These are phyloP conservation scores for Riptortus pedestris DNA, from an alignment of 1,140 invertebrate species.

Conservation along the genomic window DNA sequence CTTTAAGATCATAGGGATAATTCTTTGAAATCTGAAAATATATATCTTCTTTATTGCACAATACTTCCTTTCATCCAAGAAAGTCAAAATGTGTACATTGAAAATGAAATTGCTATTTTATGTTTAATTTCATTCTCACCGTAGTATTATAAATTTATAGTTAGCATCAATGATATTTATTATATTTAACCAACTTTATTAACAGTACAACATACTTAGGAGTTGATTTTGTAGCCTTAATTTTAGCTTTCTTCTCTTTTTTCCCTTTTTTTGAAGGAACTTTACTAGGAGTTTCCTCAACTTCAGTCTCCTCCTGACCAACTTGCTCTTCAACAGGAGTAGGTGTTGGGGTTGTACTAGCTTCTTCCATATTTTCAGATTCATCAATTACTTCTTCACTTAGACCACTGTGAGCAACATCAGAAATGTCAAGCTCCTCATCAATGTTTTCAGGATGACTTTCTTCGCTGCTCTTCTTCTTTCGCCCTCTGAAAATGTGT, in stretches of 20 bases:
- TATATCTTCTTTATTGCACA: no score
- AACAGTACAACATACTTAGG: slow-evolving; percentile 8
- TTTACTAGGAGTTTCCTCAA: slow-evolving; percentile 14
- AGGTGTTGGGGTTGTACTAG: neutral
- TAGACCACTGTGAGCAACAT: slow-evolving; percentile 34
- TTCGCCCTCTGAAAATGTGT: slow-evolving; percentile 29
- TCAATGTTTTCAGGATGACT: no score
- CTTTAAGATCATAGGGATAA: no score
- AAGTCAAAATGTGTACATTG: no score
- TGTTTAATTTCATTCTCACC: no score
- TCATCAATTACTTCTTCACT: slow-evolving; percentile 12
- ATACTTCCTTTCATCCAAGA: no score
- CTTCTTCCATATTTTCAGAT: slow-evolving; percentile 13
- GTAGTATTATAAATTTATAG: no score
- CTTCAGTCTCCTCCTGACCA: slow-evolving; percentile 21
- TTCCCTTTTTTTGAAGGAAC: slow-evolving; percentile 10
- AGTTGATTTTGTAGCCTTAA: slow-evolving; percentile 13
- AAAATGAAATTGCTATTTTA: no score
- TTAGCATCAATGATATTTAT: no score
- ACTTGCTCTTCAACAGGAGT: slow-evolving; percentile 22
- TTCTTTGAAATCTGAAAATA: no score
- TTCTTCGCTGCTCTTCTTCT: slow-evolving; percentile 38
- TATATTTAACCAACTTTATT: no score
- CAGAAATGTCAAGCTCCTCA: slow-evolving; percentile 33
- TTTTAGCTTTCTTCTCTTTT: slow-evolving; percentile 23